These are phyloP conservation scores for Achroia grisella DNA, from an alignment of 1,140 invertebrate genomes.

Conservation along the genomic window DNA sequence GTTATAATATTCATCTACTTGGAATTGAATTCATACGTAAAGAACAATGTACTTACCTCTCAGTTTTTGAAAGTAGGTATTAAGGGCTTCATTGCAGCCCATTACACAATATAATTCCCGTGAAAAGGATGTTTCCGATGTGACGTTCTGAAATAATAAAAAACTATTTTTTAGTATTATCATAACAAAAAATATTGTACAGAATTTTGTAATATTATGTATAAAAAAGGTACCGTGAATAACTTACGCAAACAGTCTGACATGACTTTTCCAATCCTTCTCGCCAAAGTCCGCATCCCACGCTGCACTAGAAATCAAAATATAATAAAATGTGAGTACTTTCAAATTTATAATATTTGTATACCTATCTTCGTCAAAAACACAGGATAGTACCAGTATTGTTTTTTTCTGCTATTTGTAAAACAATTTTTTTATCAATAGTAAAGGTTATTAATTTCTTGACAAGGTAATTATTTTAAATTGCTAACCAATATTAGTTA, in stretches of 20 bases:
- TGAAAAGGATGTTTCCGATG: constrained; percentile 77
- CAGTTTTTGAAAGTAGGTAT: constrained; percentile 81
- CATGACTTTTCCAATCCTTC: constrained; percentile 78
- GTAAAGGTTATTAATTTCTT: too few relatives aligned
- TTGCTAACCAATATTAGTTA: too few relatives aligned
- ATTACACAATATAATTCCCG: constrained; percentile 85
- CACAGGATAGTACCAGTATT: too few relatives aligned
- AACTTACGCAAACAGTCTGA: constrained; percentile 82
- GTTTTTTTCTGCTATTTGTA: too few relatives aligned
- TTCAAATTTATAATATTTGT: too few relatives aligned
- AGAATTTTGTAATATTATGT: too few relatives aligned
- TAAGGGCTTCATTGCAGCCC: constrained; percentile 85
- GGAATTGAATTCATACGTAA: too few relatives aligned
- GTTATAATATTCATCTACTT: background rate
- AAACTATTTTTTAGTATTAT: background rate
- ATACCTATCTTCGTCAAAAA: too few relatives aligned
- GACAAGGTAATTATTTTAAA: too few relatives aligned
- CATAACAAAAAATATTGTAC: too few relatives aligned
- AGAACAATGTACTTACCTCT: constrained; percentile 73
- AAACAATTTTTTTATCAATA: too few relatives aligned
- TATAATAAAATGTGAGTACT: background rate
- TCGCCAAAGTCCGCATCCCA: constrained; percentile 81
- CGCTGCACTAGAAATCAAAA: constrained; percentile 77
- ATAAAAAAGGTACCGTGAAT: too few relatives aligned
- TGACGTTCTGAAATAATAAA: constrained; percentile 77